These are phyloP conservation scores for Sturmia bella DNA, from an alignment of 2,888 invertebrate species.

Conservation along the genomic window DNA sequence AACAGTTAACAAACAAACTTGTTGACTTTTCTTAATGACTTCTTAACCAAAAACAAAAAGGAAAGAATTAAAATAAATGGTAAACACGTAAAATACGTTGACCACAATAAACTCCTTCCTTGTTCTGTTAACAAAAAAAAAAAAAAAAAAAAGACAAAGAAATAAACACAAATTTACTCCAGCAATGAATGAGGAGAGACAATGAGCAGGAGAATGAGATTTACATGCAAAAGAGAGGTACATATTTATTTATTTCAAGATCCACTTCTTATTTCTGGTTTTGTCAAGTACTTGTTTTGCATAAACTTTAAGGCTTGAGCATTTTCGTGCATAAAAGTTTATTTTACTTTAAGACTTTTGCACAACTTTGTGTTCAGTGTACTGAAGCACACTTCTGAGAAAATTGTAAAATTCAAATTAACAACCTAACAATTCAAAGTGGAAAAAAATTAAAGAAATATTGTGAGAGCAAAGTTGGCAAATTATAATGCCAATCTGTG, in stretches of 20 bases:
- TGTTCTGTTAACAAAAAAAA: constrained; percentile 19
- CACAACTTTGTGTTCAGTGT: constrained; percentile 10
- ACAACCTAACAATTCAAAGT: neutral
- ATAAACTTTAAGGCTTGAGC: constrained; percentile 48
- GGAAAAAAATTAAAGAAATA: no score
- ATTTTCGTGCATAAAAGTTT: constrained; percentile 11
- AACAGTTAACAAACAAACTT: constrained; percentile 52
- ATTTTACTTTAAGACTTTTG: constrained; percentile 24
- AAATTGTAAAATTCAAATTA: constrained; percentile 3
- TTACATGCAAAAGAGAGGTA: constrained; percentile 10
- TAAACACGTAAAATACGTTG: constrained; percentile 42
- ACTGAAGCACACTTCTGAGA: neutral
- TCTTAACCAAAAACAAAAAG: constrained; percentile 40
- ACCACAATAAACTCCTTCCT: constrained; percentile 38
- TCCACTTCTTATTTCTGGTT: constrained; percentile 7
- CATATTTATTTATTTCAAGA: constrained; percentile 34
- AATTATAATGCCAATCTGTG: no score
- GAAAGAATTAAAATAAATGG: constrained; percentile 8
- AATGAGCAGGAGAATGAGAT: neutral
- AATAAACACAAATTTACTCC: neutral
- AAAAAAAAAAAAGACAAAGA: neutral
- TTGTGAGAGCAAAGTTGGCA: no score
- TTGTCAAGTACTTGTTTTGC: constrained; percentile 33
- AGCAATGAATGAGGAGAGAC: neutral
- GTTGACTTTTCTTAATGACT: constrained; percentile 62